Evolutionary conservation across 1,140 invertebrate species (phyloP).

Genomic region (Camponotus vicinus): DNA sequence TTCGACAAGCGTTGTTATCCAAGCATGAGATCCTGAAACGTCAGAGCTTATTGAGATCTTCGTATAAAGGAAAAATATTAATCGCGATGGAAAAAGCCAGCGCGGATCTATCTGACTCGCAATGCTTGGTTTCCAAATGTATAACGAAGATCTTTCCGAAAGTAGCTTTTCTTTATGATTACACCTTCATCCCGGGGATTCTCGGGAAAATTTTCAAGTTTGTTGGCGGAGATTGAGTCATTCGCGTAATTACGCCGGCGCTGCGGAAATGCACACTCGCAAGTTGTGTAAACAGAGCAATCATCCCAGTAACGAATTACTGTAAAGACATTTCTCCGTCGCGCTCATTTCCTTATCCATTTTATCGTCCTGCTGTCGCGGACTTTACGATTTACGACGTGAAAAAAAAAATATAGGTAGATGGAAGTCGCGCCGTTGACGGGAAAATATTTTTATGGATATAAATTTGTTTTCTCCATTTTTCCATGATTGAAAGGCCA

Average conservation of each 20-base stretch:
- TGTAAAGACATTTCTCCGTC: conserved; percentile 29
- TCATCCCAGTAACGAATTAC: conserved; percentile 41
- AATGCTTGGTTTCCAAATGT: not conserved
- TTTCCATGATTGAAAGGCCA: conserved; percentile 62
- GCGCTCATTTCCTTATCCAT: not conserved
- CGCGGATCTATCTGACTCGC: not conserved
- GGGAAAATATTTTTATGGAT: conserved; percentile 67
- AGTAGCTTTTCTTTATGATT: conserved; percentile 51
- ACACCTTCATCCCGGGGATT: conserved; percentile 53
- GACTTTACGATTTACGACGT: conserved; percentile 11
- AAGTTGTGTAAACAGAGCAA: conserved; percentile 56
- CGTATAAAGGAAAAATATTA: not conserved
- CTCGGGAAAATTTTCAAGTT: conserved; percentile 57
- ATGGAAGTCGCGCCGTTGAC: conserved; percentile 14
- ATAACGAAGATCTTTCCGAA: conserved; percentile 36
- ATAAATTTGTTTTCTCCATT: conserved; percentile 74
- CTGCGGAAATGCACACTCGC: conserved; percentile 51
- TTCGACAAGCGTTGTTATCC: too few species aligned
- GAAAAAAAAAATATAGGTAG: not conserved
- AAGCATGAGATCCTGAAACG: not conserved
- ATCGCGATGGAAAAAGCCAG: conserved; percentile 14
- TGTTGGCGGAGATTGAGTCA: conserved; percentile 53
- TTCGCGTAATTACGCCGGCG: conserved; percentile 59
- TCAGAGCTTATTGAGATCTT: not conserved
- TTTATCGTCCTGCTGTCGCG: not conserved